These are phyloP conservation scores for Molorchus minor DNA, from an alignment of 2,888 invertebrate species.

Conservation along the genomic window DNA sequence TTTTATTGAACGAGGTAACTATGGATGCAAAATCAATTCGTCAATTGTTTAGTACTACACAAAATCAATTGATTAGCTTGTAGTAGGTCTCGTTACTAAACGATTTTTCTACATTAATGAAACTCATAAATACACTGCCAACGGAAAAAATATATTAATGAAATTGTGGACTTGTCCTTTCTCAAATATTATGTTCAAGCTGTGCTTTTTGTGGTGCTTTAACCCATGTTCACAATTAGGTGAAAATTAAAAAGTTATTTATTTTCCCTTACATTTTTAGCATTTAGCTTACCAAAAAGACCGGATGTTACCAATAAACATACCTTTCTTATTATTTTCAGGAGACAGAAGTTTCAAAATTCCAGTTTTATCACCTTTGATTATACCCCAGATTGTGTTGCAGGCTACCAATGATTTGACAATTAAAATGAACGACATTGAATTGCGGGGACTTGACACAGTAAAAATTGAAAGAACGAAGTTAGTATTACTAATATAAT, in stretches of 20 bases:
- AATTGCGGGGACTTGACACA: slow-evolving; percentile 46
- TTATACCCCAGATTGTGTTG: slow-evolving; percentile 44
- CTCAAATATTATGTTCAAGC: background rate
- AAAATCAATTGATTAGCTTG: no score
- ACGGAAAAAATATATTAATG: background rate
- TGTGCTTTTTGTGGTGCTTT: background rate
- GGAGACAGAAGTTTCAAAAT: slow-evolving; percentile 51
- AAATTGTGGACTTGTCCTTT: background rate
- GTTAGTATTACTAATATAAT: slow-evolving; percentile 38
- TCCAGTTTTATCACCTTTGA: slow-evolving; percentile 51
- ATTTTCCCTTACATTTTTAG: background rate
- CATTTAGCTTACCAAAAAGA: background rate
- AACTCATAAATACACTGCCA: no score
- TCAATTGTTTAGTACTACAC: no score
- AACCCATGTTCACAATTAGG: background rate
- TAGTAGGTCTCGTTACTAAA: no score
- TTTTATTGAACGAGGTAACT: no score
- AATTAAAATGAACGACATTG: slow-evolving; percentile 42
- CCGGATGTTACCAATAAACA: background rate
- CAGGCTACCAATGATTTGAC: slow-evolving; percentile 45
- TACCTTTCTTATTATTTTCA: slow-evolving; percentile 31
- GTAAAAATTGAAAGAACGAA: slow-evolving; percentile 38
- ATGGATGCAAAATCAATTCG: no score
- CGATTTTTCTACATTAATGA: no score
- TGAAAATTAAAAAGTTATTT: background rate